Conservation (phyloP, 2,797 vertebrate genomes). For the Spinus pinus region DNA sequence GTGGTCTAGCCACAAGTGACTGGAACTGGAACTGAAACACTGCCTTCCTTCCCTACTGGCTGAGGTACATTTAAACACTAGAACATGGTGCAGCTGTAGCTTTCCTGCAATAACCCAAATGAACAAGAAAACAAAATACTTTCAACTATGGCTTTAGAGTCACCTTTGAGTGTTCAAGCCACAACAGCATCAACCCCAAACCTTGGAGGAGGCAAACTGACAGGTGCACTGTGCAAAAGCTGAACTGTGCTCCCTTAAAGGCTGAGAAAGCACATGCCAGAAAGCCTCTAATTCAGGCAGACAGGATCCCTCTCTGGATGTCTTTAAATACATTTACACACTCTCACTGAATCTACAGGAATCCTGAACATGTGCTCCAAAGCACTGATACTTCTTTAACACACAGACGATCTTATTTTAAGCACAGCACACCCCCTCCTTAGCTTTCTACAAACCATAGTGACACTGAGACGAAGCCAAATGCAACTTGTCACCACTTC, state of each 20-base stretch:
- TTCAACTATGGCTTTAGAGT: background rate
- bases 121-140: background rate
- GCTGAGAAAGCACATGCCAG: background rate
- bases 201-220: background rate
- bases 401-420: background rate
- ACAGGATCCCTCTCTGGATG: background rate
- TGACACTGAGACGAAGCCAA: background rate
- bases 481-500: background rate
- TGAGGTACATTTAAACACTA: background rate
- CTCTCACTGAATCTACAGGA: background rate
- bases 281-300: background rate
- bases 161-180: background rate
- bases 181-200: background rate
- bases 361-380: background rate
- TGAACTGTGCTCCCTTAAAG: background rate
- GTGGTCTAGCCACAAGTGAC: slow-evolving; percentile 1
- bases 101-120: background rate
- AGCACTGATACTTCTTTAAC: background rate
- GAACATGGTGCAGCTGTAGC: background rate
- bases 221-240: background rate
- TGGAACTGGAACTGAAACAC: background rate
- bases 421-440: background rate
- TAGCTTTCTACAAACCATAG: background rate
- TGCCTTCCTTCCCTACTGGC: background rate
- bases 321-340: background rate